Evolutionary conservation across 2,888 invertebrate genomes (phyloP).

Genomic region (Eristalis tenax): DNA sequence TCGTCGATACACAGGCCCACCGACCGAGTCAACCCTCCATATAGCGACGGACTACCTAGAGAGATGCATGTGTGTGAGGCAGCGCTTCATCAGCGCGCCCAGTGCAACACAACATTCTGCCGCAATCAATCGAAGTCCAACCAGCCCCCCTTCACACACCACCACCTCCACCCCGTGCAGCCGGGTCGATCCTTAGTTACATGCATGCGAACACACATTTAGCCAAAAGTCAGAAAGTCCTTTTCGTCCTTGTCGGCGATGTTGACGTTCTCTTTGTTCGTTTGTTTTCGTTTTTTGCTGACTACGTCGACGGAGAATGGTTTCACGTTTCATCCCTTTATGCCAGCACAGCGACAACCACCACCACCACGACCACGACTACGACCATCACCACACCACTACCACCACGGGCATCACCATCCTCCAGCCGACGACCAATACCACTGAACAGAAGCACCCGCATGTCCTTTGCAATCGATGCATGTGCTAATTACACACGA

Average conservation of each 20-base stretch:
- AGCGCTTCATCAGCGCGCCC: conserved; percentile 56
- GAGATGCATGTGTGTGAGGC: conserved; percentile 57
- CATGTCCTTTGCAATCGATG: conserved; percentile 70
- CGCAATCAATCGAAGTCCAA: conserved; percentile 65
- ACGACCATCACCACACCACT: background rate
- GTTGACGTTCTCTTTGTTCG: conserved; percentile 27
- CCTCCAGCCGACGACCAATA: background rate
- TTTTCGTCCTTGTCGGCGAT: conserved; percentile 46
- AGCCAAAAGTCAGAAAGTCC: conserved; percentile 67
- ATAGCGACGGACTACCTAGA: background rate
- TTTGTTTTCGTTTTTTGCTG: conserved; percentile 29
- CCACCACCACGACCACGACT: conserved; percentile 1
- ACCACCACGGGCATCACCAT: conserved; percentile 22
- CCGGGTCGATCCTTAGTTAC: conserved; percentile 24
- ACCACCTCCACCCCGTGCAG: background rate
- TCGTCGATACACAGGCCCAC: conserved; percentile 62
- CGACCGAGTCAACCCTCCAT: conserved; percentile 21
- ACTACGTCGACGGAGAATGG: conserved; percentile 4
- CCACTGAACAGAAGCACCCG: conserved; percentile 44
- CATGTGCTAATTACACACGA: conserved; percentile 67
- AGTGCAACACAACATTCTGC: conserved; percentile 54
- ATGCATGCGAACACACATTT: conserved; percentile 63
- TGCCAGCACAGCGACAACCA: conserved; percentile 9
- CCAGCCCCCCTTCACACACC: background rate
- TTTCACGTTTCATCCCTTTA: conserved; percentile 50